phyloP scores from a whole-genome alignment of 2,888 invertebrate species.

The Aethes cnicana region DNA sequence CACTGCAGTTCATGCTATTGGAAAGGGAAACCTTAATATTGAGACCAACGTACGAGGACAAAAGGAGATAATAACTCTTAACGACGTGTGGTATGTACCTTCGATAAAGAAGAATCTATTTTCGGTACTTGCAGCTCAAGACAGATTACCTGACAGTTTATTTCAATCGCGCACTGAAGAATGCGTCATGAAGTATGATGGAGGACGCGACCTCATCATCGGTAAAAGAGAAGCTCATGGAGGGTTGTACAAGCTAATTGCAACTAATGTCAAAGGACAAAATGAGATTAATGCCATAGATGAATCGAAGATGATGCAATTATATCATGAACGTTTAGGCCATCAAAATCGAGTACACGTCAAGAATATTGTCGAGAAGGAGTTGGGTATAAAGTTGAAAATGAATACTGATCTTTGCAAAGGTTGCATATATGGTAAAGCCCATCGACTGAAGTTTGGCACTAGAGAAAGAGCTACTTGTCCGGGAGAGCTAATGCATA shows the following conservation, averaged over 20 bases:
- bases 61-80: neutral
- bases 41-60: neutral
- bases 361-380: slow-evolving; percentile 15
- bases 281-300: neutral
- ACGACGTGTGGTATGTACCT: neutral
- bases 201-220: no score
- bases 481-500: slow-evolving; percentile 19
- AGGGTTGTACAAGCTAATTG: no score
- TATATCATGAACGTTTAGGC: slow-evolving; percentile 28
- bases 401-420: slow-evolving; percentile 16
- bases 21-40: neutral
- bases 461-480: slow-evolving; percentile 27
- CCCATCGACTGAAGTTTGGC: slow-evolving; percentile 25
- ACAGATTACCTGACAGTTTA: no score
- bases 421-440: slow-evolving; percentile 30
- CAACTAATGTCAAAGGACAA: neutral
- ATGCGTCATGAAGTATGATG: no score
- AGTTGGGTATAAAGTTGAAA: slow-evolving; percentile 23
- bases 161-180: no score
- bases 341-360: slow-evolving; percentile 32
- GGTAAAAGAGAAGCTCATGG: no score
- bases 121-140: no score
- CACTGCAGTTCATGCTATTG: neutral
- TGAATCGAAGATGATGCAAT: neutral
- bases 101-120: no score